Evolutionary conservation across 2,797 vertebrate genomes (phyloP).

Genomic region (Numenius phaeopus): DNA sequence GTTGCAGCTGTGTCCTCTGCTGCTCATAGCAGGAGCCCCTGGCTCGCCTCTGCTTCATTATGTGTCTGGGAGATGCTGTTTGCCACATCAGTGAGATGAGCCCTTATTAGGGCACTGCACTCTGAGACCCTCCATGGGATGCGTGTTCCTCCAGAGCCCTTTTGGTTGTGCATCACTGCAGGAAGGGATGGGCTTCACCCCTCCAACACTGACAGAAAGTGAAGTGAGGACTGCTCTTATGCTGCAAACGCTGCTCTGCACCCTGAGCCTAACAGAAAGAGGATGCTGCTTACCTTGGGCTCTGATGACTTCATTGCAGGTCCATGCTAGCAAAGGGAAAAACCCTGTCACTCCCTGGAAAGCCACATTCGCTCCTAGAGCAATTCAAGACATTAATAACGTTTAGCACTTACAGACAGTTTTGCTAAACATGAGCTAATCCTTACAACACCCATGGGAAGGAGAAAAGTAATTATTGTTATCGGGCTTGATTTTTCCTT

Average conservation of each 20-base stretch:
- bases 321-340: slow-evolving; percentile 13
- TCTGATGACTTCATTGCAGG: not conserved
- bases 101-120: not conserved
- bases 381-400: slow-evolving; percentile 39
- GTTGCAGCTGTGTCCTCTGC: accelerated
- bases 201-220: not conserved
- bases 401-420: not conserved
- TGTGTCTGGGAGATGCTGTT: not conserved
- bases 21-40: not conserved
- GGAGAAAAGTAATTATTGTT: slow-evolving; percentile 47
- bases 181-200: not conserved
- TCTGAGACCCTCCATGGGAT: not conserved
- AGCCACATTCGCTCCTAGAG: not conserved
- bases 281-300: not conserved
- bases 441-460: slow-evolving; percentile 49
- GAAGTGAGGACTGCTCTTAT: not conserved
- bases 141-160: not conserved
- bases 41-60: accelerated
- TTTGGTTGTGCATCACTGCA: not conserved
- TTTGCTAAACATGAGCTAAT: slow-evolving; percentile 67
- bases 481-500: slow-evolving; percentile 1
- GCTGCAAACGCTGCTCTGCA: not conserved
- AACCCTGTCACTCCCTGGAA: slow-evolving; percentile 27
- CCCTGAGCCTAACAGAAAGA: not conserved
- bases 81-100: not conserved